Evolutionary conservation across 2,888 invertebrate genomes (phyloP).

Genomic region (Amiota communis): DNA sequence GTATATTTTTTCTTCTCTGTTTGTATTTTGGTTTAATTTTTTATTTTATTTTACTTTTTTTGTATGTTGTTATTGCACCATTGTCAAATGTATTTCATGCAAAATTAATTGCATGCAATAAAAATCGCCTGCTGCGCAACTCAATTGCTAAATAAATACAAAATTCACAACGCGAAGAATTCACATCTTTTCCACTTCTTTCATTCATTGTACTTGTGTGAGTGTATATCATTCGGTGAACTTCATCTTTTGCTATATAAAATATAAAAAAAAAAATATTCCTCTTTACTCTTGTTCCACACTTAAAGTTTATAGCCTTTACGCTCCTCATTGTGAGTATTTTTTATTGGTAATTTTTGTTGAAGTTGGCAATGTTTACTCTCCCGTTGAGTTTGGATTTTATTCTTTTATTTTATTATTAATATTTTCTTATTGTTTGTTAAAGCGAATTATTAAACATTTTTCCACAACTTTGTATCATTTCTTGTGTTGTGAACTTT

Average conservation of each 20-base stretch:
- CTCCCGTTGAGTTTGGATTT: conserved; percentile 7
- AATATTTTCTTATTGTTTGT: conserved; percentile 24
- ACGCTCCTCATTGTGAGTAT: background rate
- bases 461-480: no score
- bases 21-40: background rate
- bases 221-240: background rate
- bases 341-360: conserved; percentile 11
- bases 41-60: no score
- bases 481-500: background rate
- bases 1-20: conserved; percentile 16
- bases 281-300: background rate
- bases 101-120: conserved; percentile 48
- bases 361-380: conserved; percentile 5
- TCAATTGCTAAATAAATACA: conserved; percentile 37
- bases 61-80: conserved; percentile 13
- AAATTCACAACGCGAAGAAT: background rate
- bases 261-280: background rate
- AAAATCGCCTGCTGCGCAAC: conserved; percentile 46
- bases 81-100: conserved; percentile 28
- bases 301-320: background rate
- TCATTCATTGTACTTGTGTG: background rate
- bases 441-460: background rate
- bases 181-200: background rate
- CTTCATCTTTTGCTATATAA: background rate
- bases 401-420: conserved; percentile 2